Conservation (phyloP, 2,797 vertebrate genomes). For the Tangara arthus region DNA sequence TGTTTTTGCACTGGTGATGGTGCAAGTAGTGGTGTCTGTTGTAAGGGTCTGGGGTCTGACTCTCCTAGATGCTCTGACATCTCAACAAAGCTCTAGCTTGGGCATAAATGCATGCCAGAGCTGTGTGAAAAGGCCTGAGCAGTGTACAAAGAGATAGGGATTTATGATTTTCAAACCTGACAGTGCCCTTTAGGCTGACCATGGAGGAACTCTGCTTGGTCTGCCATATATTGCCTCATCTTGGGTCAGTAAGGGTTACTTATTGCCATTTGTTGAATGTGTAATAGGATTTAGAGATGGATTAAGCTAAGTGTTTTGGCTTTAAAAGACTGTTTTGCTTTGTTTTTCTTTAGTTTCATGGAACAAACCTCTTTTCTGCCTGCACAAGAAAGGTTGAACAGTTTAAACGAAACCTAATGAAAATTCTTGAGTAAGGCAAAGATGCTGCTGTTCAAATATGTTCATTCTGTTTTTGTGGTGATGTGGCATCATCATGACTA, state of each 20-base stretch:
- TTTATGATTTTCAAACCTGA: neutral
- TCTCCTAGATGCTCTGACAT: neutral
- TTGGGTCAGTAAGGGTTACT: neutral
- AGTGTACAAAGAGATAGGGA: neutral
- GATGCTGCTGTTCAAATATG: neutral
- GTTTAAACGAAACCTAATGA: conserved; percentile 46
- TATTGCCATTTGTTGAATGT: neutral
- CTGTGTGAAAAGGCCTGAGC: neutral
- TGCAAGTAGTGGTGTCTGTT: neutral
- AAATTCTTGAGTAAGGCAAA: conserved; percentile 25
- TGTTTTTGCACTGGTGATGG: neutral
- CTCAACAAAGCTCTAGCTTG: neutral
- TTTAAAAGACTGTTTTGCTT: neutral
- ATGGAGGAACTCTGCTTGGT: neutral
- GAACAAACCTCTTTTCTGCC: neutral
- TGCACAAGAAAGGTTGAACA: neutral
- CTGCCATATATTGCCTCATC: neutral
- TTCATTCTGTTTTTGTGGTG: neutral
- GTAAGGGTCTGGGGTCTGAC: neutral
- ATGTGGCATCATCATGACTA: conserved; percentile 14
- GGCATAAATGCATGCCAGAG: neutral
- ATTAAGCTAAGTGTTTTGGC: conserved; percentile 15
- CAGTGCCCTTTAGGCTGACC: neutral
- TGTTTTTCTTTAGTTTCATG: neutral
- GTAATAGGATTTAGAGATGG: conserved; percentile 4